Percentiles rank a stretch among this genome's conserved stretches.
phyloP scores from a whole-genome alignment of 2,113 vertebrate species.

The Lasiurus borealis region DNA sequence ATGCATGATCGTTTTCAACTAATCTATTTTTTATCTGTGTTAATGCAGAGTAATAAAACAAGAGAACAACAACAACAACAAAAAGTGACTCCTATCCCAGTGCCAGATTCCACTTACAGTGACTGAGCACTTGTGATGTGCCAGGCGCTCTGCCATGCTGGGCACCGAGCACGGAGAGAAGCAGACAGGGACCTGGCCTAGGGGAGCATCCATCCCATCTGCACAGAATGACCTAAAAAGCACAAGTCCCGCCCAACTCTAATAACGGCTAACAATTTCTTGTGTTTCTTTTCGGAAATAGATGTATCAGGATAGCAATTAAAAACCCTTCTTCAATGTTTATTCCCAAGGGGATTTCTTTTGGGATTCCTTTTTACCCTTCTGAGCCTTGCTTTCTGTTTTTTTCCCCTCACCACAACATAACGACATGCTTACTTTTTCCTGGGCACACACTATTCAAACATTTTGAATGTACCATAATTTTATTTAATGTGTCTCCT shows the following conservation, averaged over 20 bases:
- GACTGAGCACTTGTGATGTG: neutral
- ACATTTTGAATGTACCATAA: neutral
- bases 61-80: neutral
- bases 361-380: neutral
- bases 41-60: neutral
- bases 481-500: neutral
- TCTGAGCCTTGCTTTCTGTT: neutral
- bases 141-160: neutral
- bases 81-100: neutral
- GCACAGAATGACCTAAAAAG: neutral
- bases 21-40: neutral
- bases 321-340: neutral
- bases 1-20: neutral
- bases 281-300: neutral
- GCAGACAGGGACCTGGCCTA: too few relatives aligned
- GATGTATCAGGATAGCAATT: neutral
- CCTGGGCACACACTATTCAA: neutral
- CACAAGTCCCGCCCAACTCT: neutral
- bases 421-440: neutral
- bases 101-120: neutral
- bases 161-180: neutral
- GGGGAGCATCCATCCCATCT: neutral
- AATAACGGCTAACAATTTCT: neutral
- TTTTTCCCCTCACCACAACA: neutral
- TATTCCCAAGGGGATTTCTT: neutral